These are phyloP conservation scores for Caenorhabditis japonica DNA, from an alignment of 2,888 invertebrate genomes.

Conservation along the genomic window DNA sequence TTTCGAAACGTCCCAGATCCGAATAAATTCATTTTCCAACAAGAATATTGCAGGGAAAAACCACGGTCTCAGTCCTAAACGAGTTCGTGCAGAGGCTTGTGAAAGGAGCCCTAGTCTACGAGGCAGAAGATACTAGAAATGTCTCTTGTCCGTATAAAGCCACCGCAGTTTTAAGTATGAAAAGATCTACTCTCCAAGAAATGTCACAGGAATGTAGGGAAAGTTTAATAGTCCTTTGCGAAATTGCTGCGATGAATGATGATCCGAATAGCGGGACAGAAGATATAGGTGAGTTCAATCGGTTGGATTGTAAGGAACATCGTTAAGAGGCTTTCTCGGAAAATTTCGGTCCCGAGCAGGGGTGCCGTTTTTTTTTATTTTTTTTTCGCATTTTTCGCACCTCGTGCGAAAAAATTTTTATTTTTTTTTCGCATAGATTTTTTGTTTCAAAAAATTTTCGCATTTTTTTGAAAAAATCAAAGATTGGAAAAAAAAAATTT, in stretches of 20 bases:
- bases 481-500: no score
- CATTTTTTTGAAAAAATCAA: no score
- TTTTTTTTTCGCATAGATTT: no score
- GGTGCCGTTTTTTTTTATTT: no score
- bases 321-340: no score
- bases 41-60: constrained; percentile 79
- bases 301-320: no score
- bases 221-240: constrained; percentile 47
- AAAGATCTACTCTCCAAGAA: constrained; percentile 20
- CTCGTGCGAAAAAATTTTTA: no score
- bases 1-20: not conserved
- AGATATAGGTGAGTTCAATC: not conserved
- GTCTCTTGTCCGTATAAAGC: constrained; percentile 61
- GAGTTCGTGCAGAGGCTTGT: constrained; percentile 96
- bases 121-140: constrained; percentile 64
- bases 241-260: not conserved
- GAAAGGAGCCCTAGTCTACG: constrained; percentile 81
- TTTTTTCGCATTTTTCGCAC: no score
- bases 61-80: constrained; percentile 92
- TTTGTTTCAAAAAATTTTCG: no score
- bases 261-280: no score
- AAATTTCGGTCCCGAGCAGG: no score
- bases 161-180: constrained; percentile 56
- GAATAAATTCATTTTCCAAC: no score
- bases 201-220: constrained; percentile 48